These are phyloP conservation scores for Paradoxurus hermaphroditus DNA, from an alignment of 2,113 vertebrate species.

Conservation along the genomic window DNA sequence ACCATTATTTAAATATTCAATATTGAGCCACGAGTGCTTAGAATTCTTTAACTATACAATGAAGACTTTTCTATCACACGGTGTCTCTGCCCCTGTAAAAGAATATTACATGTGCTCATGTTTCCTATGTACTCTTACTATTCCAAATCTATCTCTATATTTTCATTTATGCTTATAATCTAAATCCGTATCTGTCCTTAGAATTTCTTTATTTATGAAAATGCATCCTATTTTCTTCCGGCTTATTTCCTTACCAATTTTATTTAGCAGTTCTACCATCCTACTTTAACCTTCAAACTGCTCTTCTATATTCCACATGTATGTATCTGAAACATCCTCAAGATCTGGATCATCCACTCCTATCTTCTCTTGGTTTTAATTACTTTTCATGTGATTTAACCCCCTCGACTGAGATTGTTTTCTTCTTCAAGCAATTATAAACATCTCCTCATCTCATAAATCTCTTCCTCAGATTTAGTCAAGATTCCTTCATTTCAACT, in stretches of 20 bases:
- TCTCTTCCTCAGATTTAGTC: conserved; percentile 6
- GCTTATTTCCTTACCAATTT: conserved; percentile 36
- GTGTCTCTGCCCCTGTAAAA: neutral
- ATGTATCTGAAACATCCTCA: neutral
- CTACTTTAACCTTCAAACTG: neutral
- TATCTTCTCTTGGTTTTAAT: neutral
- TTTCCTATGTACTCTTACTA: conserved; percentile 5
- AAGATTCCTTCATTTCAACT: conserved; percentile 28
- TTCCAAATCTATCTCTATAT: neutral
- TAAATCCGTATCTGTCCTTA: neutral
- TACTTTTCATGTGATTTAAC: conserved; percentile 41
- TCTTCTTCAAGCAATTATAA: conserved; percentile 5
- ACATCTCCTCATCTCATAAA: conserved; percentile 8
- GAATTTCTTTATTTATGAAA: conserved; percentile 18
- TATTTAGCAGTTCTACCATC: neutral
- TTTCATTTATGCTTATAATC: conserved; percentile 28
- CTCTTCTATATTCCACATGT: neutral
- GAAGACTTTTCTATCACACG: neutral
- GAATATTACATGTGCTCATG: neutral
- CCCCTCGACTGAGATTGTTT: neutral
- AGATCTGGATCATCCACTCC: neutral
- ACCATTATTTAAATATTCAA: conserved; percentile 43
- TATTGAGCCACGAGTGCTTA: neutral
- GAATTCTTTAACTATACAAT: conserved; percentile 35
- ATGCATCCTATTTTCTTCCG: neutral